Evolutionary conservation across 2,888 invertebrate species (phyloP).

Genomic region (Scaptomyza flava): DNA sequence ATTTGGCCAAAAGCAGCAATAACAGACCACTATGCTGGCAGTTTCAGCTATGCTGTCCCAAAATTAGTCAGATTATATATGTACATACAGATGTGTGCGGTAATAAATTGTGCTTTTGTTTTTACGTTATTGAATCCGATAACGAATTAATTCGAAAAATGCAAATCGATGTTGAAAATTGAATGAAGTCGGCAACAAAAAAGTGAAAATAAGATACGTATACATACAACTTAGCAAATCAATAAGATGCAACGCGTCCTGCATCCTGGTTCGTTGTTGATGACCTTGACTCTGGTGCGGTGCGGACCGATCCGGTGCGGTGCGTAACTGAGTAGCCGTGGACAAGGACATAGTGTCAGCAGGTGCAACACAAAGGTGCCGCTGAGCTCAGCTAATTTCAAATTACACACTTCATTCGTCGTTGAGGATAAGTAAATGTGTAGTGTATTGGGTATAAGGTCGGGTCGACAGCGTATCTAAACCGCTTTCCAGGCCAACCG

Average conservation of each 20-base stretch:
- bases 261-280: neutral
- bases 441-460: neutral
- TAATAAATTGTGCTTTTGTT: slow-evolving; percentile 68
- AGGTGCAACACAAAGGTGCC: slow-evolving; percentile 76
- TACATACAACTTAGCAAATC: slow-evolving; percentile 28
- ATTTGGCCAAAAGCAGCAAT: slow-evolving; percentile 64
- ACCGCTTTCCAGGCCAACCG: slow-evolving; percentile 67
- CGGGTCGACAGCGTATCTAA: slow-evolving; percentile 59
- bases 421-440: slow-evolving; percentile 48
- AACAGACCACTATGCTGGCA: slow-evolving; percentile 31
- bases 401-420: slow-evolving; percentile 80
- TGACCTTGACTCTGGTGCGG: slow-evolving; percentile 21
- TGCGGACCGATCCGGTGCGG: slow-evolving; percentile 47
- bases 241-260: slow-evolving; percentile 21
- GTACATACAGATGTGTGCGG: slow-evolving; percentile 70
- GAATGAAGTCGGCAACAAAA: slow-evolving; percentile 60
- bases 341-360: slow-evolving; percentile 60
- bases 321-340: slow-evolving; percentile 79
- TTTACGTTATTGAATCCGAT: slow-evolving; percentile 53
- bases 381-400: slow-evolving; percentile 77
- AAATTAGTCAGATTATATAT: slow-evolving; percentile 75
- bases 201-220: slow-evolving; percentile 12
- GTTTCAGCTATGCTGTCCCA: slow-evolving; percentile 41
- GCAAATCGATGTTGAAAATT: slow-evolving; percentile 57
- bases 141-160: slow-evolving; percentile 67